A percentile compares a stretch with the other conserved stretches of the same genome.
phyloP scores from a whole-genome alignment of 2,797 vertebrate genomes.

The Yasuhikotakia modesta region DNA sequence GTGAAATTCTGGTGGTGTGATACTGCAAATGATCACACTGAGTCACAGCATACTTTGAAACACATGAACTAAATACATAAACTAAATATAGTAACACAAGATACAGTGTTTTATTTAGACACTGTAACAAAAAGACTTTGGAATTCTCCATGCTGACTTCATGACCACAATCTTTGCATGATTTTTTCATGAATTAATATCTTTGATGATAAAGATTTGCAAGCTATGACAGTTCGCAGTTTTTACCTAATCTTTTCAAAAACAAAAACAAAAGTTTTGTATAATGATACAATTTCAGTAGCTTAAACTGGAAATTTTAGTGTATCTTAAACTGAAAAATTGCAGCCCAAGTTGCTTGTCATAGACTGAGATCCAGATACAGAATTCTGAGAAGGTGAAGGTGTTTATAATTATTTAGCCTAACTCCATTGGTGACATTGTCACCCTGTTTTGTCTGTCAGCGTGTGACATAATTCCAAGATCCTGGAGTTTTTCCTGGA shows the following conservation, averaged over 20 bases:
- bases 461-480: neutral
- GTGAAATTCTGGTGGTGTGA: neutral
- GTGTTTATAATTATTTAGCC: neutral
- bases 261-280: no score
- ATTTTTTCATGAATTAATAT: no score
- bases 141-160: neutral
- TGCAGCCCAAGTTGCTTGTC: neutral
- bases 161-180: neutral
- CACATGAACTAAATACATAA: no score
- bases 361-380: neutral
- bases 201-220: no score
- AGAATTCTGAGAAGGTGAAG: neutral
- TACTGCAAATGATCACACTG: conserved; percentile 12
- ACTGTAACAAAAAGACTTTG: neutral
- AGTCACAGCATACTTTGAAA: neutral
- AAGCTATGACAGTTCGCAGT: no score
- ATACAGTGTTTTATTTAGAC: conserved; percentile 10
- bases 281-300: no score
- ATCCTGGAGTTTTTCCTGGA: conserved; percentile 19
- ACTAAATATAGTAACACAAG: conserved; percentile 21
- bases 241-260: no score
- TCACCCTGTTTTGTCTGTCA: conserved; percentile 21
- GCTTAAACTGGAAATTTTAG: neutral
- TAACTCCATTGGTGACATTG: neutral
- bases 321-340: neutral